These are phyloP conservation scores for Globia sparganii DNA, from an alignment of 2,888 invertebrate species.

Conservation along the genomic window DNA sequence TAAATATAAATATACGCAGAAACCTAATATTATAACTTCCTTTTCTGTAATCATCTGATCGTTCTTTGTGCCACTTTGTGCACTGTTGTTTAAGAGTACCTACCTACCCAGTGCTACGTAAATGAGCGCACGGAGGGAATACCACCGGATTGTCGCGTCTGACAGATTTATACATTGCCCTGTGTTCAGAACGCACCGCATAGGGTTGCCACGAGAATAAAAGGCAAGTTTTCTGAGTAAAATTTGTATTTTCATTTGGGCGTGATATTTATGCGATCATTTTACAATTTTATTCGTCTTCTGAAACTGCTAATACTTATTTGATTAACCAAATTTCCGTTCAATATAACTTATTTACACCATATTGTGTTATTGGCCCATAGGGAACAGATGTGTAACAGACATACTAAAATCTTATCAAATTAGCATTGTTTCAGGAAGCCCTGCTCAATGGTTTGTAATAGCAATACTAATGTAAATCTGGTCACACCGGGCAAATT, in stretches of 20 bases:
- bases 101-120: slow-evolving; percentile 26
- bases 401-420: background rate
- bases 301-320: background rate
- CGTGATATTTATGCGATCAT: background rate
- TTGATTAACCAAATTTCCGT: no score
- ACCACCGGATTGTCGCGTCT: slow-evolving; percentile 59
- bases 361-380: background rate
- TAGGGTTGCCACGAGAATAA: slow-evolving; percentile 51
- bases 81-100: slow-evolving; percentile 17
- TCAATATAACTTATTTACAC: background rate
- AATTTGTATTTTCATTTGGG: background rate
- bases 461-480: background rate
- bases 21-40: background rate
- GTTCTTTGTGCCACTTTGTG: slow-evolving; percentile 29
- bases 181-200: slow-evolving; percentile 50
- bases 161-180: slow-evolving; percentile 64
- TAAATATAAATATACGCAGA: no score
- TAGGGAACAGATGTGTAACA: background rate
- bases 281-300: background rate
- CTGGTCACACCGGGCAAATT: background rate
- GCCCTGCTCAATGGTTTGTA: no score
- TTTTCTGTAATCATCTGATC: background rate
- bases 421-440: background rate
- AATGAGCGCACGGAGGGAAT: slow-evolving; percentile 53
- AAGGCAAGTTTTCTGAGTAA: background rate